Evolutionary conservation across 2,113 vertebrate species (phyloP), one percentile per base, ranked within the genome.

Genomic region (Scalopus aquaticus): DNA sequence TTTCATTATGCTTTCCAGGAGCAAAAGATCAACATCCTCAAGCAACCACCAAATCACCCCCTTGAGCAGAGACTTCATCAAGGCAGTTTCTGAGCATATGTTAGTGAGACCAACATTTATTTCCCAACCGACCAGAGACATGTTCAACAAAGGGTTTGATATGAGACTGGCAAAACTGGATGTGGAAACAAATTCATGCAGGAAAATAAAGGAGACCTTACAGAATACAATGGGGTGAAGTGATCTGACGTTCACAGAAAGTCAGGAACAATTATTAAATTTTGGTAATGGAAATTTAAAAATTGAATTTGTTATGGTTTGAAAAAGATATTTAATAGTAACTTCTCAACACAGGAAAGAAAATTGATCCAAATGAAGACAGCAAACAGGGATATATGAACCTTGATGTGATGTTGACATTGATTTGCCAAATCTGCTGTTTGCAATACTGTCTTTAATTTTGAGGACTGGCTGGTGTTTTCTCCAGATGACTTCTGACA

Each of bases 161-260:
- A 20, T 51, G 32, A 24, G 26, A 9, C 56, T 46, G 20, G 56
- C 32, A 70, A 84, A 82, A 90, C 69, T 67, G 37, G 20, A 73
- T 78, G 28, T 26, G 39, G 80, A 94, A 92, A 89, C 44, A 95
- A 72, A 93, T 19, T 83, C 56, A 64, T 4, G 99, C 98, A 90
- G 99, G 86, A 99, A 99, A 98, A 99, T 99, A 96, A 99, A 98
- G 6, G 98, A 99, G 60, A 98, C 98, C 95, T 98, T 99, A 98
- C 98, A 99, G 98, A 99, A 98, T 99, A 99, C 96, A 99, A 96
- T 99, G 98, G 98, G 94, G 98, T 60, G 99, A 99, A 99, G 99
- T 64, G 99, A 99, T 28, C 96, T 99, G 97, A 99, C 98, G n/a
- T 99, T 99, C 95, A 99, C 98, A 73, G 99, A 99, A 98, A 99